These are phyloP conservation scores for Channa maculata DNA, from an alignment of 2,113 vertebrate species.

Conservation along the genomic window DNA sequence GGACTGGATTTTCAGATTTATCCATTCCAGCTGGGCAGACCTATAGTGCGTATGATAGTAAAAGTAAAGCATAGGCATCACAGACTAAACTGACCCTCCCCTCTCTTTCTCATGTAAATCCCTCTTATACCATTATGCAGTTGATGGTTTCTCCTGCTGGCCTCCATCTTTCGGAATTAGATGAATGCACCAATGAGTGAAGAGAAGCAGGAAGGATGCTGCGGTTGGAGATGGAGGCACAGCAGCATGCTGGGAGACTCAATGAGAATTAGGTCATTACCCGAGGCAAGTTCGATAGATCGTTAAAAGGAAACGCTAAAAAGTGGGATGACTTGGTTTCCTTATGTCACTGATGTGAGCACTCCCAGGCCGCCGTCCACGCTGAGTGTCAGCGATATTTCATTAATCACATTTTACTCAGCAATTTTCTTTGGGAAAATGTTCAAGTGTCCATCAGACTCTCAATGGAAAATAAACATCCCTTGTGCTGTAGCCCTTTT, in stretches of 20 bases:
- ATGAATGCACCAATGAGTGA: slow-evolving; percentile 58
- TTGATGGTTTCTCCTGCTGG: not conserved
- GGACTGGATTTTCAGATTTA: slow-evolving; percentile 34
- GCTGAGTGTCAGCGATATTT: slow-evolving; percentile 35
- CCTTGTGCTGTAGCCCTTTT: slow-evolving; percentile 3
- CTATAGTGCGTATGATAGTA: slow-evolving; percentile 14
- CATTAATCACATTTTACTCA: slow-evolving; percentile 35
- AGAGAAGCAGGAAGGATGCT: slow-evolving; percentile 47
- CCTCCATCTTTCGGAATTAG: slow-evolving; percentile 45
- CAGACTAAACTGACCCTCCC: not conserved
- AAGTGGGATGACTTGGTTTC: slow-evolving; percentile 51
- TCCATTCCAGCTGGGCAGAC: slow-evolving; percentile 45
- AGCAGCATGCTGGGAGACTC: slow-evolving; percentile 50
- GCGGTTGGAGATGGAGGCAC: slow-evolving; percentile 33
- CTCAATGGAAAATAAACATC: slow-evolving; percentile 18
- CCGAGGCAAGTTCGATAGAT: slow-evolving; percentile 74
- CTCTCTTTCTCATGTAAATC: slow-evolving; percentile 14
- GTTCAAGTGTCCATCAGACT: slow-evolving; percentile 25
- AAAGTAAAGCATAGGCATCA: slow-evolving; percentile 46
- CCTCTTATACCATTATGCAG: slow-evolving; percentile 28
- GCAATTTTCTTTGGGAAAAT: slow-evolving; percentile 23
- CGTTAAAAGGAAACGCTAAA: slow-evolving; percentile 68
- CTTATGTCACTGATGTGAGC: slow-evolving; percentile 28
- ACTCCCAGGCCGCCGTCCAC: slow-evolving; percentile 34
- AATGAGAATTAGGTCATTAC: slow-evolving; percentile 79